Base-by-base conservation (phyloP, 2,797 vertebrate genomes). In the Melopsittacus undulatus region DNA sequence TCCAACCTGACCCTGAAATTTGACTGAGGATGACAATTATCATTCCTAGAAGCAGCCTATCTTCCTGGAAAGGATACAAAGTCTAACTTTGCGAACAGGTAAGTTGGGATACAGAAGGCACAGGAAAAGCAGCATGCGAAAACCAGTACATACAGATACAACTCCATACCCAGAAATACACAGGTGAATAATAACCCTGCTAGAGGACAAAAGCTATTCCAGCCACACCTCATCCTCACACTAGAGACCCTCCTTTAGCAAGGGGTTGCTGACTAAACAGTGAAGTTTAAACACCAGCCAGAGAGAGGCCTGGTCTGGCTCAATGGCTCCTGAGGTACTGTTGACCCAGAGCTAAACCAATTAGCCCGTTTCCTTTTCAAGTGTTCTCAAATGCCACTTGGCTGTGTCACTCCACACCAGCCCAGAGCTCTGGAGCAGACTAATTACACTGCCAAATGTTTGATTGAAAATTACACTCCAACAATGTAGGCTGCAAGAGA, bases 271-370 rank as follows among this genome's bases (percentile, higher is more conserved):
- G 73, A 13, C 32, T 64, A 29, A 87, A 45, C 67, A 82, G 13
- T 80, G 70, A 57, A 8, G 9, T 68, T 62, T 29, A 66, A 73
- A 78, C 57, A 77, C 46, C 48, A 88, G 34, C 68, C 66, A 90
- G 74, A 63, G 4, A 79, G 45, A 74, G 63, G 52, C 80, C 83
- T 54, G 69, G 24, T 0, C 66, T 90, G 76, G 63, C 75, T 78
- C 75, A 68, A 12, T 10, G 24, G 54, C 66, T 96, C 80, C 85
- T 62, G 75, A 68, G n/a, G 69, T 67, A 68, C 59, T 87, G 68
- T 22, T 96, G 92, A 97, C 89, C 91, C 91, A 95, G 75, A 89
- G 78, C 61, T 94, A 68, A 94, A 87, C 59, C 67, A 85, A 95
- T 93, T 88, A 94, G 46, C 59, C 67, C 7, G 0, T 89, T 94